A percentile compares a stretch with the other conserved stretches of the same genome.
Conservation (phyloP, 2,113 vertebrate species). For the Damaliscus lunatus region DNA sequence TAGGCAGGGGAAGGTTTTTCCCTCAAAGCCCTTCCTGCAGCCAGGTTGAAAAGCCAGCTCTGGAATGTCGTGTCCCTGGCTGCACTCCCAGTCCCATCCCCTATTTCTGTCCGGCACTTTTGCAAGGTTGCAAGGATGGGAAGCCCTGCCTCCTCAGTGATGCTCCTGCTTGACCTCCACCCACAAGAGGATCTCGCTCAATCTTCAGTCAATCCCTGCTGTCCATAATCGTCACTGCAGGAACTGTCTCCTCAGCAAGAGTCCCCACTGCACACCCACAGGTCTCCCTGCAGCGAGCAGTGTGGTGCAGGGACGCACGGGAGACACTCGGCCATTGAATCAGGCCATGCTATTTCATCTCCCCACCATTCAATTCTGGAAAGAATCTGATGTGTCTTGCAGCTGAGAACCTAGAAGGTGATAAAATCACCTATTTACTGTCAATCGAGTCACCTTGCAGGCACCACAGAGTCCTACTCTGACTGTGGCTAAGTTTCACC, state of each 20-base stretch:
- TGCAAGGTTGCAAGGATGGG: neutral
- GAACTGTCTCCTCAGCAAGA: neutral
- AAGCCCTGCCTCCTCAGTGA: neutral
- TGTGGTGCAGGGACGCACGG: neutral
- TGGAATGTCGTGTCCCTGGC: too few species aligned
- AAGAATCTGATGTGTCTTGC: neutral
- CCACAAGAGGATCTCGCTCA: neutral
- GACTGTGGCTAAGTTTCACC: neutral
- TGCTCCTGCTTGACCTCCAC: neutral
- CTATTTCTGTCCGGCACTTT: neutral
- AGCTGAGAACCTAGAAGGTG: neutral
- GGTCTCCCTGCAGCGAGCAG: neutral
- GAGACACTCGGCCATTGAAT: neutral
- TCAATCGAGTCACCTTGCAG: neutral
- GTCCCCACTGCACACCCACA: neutral
- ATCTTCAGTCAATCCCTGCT: fast-evolving
- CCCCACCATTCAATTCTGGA: neutral
- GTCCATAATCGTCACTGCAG: fast-evolving
- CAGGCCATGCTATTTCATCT: neutral
- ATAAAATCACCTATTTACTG: neutral
- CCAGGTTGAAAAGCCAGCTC: neutral
- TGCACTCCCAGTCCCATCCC: fast-evolving
- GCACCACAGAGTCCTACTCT: neutral
- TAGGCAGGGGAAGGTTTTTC: neutral
- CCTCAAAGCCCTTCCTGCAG: neutral